These are phyloP conservation scores for Euzetes globulus DNA, from an alignment of 2,888 invertebrate species.

Conservation along the genomic window DNA sequence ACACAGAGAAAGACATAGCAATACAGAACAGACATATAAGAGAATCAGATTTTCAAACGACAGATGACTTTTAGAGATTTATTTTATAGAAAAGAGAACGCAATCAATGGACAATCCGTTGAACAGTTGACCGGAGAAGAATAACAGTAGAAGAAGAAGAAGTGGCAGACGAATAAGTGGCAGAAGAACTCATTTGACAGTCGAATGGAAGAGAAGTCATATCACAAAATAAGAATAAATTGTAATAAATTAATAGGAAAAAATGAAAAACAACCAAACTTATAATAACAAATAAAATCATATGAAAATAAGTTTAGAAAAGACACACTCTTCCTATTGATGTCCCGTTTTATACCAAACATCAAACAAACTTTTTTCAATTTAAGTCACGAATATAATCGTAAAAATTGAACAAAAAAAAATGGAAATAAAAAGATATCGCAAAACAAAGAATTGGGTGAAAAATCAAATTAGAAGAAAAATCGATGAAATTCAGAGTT, in stretches of 20 bases:
- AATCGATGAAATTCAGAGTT: neutral
- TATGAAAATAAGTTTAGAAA: too few species aligned
- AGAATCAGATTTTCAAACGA: neutral
- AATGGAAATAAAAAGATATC: too few species aligned
- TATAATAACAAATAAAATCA: too few species aligned
- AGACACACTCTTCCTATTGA: too few species aligned
- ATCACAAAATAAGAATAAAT: neutral
- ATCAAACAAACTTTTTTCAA: too few species aligned
- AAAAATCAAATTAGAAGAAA: neutral
- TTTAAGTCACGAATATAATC: too few species aligned
- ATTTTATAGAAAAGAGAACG: constrained; percentile 11
- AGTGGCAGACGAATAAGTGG: neutral
- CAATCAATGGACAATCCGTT: constrained; percentile 9
- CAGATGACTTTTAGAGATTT: neutral
- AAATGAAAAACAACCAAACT: too few species aligned
- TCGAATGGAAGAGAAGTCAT: neutral
- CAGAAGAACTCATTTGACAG: too few species aligned
- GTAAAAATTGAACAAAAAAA: too few species aligned
- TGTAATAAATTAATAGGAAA: neutral
- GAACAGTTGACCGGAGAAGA: neutral
- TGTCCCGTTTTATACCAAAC: too few species aligned
- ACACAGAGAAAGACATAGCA: constrained; percentile 34
- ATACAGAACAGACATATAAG: constrained; percentile 32
- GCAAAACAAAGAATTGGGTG: neutral
- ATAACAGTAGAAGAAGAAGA: neutral